Evolutionary conservation across 2,797 vertebrate genomes (phyloP).

Genomic region (Ara ararauna): DNA sequence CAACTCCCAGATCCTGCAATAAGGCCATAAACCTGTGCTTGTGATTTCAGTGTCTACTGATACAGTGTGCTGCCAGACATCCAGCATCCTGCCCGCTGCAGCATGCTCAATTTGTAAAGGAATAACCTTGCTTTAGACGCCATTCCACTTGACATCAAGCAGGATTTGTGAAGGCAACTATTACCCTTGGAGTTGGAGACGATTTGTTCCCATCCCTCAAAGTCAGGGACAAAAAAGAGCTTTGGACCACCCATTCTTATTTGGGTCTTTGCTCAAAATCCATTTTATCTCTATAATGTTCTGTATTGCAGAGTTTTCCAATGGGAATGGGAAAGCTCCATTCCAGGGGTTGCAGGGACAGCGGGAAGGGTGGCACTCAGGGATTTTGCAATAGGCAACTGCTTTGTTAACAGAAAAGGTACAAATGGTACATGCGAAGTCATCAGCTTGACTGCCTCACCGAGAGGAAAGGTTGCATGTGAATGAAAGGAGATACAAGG

Average conservation of each 20-base stretch:
- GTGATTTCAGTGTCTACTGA: not conserved
- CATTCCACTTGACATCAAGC: not conserved
- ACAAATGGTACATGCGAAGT: not conserved
- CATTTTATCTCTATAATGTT: fast-evolving
- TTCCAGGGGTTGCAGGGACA: not conserved
- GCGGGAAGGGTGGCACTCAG: fast-evolving
- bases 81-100: not conserved
- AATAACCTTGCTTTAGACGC: not conserved
- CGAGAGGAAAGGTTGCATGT: fast-evolving
- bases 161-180: not conserved
- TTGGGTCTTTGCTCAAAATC: not conserved
- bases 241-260: fast-evolving
- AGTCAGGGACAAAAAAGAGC: not conserved
- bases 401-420: not conserved
- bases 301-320: not conserved
- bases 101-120: not conserved
- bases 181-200: not conserved
- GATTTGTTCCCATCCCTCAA: not conserved
- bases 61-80: fast-evolving
- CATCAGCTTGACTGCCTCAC: not conserved
- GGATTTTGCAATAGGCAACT: not conserved
- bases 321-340: fast-evolving
- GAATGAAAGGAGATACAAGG: not conserved
- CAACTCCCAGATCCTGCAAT: not conserved
- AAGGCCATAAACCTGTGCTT: not conserved